Evolutionary conservation across 2,888 invertebrate species (phyloP).

Genomic region (Netelia fuscicornis): DNA sequence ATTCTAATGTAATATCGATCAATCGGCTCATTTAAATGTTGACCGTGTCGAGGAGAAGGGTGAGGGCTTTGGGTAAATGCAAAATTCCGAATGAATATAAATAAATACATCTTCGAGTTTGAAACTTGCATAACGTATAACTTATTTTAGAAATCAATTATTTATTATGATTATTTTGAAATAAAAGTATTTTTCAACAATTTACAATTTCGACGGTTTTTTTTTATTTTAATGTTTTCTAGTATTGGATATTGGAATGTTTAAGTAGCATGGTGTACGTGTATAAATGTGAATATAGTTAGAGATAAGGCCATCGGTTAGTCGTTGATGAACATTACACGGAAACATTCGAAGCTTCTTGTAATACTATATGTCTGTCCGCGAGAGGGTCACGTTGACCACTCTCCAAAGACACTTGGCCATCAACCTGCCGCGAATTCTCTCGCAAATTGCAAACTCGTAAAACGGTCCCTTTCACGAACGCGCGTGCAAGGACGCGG

Average conservation of each 20-base stretch:
- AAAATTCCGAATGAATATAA: too few species aligned
- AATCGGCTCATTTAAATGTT: conserved; percentile 83
- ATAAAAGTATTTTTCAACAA: too few species aligned
- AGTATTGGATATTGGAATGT: not conserved
- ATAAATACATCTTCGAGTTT: too few species aligned
- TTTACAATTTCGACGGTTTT: not conserved
- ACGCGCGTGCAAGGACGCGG: conserved; percentile 17
- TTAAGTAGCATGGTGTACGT: not conserved
- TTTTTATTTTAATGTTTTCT: not conserved
- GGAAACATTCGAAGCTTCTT: conserved; percentile 54
- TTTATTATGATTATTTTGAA: too few species aligned
- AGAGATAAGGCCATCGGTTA: not conserved
- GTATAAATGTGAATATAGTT: not conserved
- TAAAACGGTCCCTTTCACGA: conserved; percentile 64
- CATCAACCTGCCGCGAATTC: conserved; percentile 68
- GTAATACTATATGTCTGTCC: conserved; percentile 27
- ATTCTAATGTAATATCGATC: conserved; percentile 78
- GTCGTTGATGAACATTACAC: conserved; percentile 40
- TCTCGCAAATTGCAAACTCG: conserved; percentile 72
- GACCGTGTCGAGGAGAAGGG: conserved; percentile 74
- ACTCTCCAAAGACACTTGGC: conserved; percentile 61
- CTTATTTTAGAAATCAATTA: too few species aligned
- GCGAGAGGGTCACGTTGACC: conserved; percentile 31
- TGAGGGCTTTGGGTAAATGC: too few species aligned
- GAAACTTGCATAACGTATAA: too few species aligned